Conservation (phyloP, 2,797 vertebrate species). For the Arnoldichthys spilopterus region DNA sequence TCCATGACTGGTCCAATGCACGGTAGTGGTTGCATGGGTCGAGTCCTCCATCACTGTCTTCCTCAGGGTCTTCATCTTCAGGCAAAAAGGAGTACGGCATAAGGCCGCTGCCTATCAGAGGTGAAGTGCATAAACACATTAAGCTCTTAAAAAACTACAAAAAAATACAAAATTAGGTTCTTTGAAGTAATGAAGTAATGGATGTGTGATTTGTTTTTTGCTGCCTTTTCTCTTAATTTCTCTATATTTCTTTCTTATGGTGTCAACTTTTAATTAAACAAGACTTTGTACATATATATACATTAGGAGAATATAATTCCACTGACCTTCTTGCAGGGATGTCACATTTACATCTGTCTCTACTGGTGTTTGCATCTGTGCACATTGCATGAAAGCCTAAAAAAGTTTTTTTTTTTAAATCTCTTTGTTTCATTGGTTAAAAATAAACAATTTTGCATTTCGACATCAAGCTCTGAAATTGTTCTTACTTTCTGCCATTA, state of each 20-base stretch:
- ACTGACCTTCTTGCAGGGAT: slow-evolving; percentile 53
- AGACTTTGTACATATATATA: background rate
- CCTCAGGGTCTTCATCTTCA: slow-evolving; percentile 16
- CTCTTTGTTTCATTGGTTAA: background rate
- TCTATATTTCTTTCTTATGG: too few relatives aligned
- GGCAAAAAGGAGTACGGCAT: slow-evolving; percentile 1
- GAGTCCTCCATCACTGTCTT: background rate
- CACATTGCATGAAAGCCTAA: slow-evolving; percentile 33
- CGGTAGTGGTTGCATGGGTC: slow-evolving; percentile 63
- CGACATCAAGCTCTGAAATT: background rate
- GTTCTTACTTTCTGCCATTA: slow-evolving; percentile 19
- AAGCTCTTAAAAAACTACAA: too few relatives aligned
- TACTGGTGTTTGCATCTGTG: slow-evolving; percentile 45
- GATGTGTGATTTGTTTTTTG: too few relatives aligned
- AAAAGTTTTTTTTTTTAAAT: background rate
- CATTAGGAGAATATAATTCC: background rate
- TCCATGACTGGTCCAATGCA: slow-evolving; percentile 59
- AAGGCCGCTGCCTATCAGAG: slow-evolving; percentile 31
- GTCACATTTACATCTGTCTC: slow-evolving; percentile 17
- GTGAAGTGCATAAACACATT: background rate
- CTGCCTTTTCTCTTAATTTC: too few relatives aligned
- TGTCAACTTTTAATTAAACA: too few relatives aligned
- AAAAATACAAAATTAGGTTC: background rate
- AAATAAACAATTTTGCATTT: background rate
- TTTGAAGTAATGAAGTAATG: too few relatives aligned